Evolutionary conservation across 2,113 vertebrate genomes (phyloP).

Genomic region (human): GRCh38 chr3:78527501-78528000

Average conservation of each 20-base stretch:
- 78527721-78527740: not conserved
- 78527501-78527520: not conserved
- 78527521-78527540: fast-evolving
- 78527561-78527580: not conserved
- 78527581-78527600: not conserved
- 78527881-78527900: not conserved
- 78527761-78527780: not conserved
- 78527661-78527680: not conserved
- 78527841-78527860: not conserved
- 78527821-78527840: not conserved
- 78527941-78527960: not conserved
- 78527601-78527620: not conserved
- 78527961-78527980: not conserved
- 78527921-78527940: not conserved
- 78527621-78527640: not conserved
- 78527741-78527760: not conserved
- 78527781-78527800: not conserved
- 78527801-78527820: not conserved
- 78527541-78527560: not conserved
- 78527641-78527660: not conserved
- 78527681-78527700: not conserved
- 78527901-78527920: not conserved
- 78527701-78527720: not conserved
- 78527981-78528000: not conserved
- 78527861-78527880: not conserved